Evolutionary conservation across 2,113 vertebrate genomes (phyloP), one percentile per base, ranked within the genome.

Genomic region (Pteronura brasiliensis): DNA sequence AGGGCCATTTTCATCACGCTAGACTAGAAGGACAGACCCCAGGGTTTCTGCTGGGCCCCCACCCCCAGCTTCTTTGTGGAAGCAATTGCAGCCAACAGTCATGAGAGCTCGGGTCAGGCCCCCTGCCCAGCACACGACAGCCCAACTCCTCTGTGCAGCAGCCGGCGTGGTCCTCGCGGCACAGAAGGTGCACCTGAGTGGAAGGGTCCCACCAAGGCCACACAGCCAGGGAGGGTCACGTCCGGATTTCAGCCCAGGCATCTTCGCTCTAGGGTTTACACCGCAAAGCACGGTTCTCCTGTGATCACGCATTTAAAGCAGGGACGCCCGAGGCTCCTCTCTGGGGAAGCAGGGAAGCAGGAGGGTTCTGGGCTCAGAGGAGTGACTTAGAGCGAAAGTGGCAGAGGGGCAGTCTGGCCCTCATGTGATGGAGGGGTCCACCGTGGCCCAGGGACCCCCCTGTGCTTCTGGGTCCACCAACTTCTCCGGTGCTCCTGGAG

Each of bases 301-400:
- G 2, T 29, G 49, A 59, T 39, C 31, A 21, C 20, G 34, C 23
- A 7, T 67, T 67, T 82, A 39, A 67, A 39, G 65, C 39, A 17
- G 17, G 13, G 47, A 7, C 13, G 7, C 3, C 0, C 3, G 18
- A 80, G 86, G 59, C 44, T 59, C 17, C 14, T 25, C 3, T 15
- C 44, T 39, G 25, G 2, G 31, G 59, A 34, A 57, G 55, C 42
- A 18, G 20, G 14, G 36, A n/a, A 6, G 13, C 25, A 3, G 1
- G 14, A 20, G 15, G 21, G 20, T 17, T 8, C 57, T 7, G 14
- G 23, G 11, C 44, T 36, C 9, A 0, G 36, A 67, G 67, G 20
- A 0, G 2, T 31, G 36, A 4, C 49, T 49, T 49, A 57, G 44
- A 20, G 65, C 27, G 20, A 20, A 44, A 0, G 2, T 7, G 5